Percentiles rank a stretch among this genome's conserved stretches.
Evolutionary conservation across 2,797 vertebrate species (phyloP).

Genomic region (Fistularia commersonii): DNA sequence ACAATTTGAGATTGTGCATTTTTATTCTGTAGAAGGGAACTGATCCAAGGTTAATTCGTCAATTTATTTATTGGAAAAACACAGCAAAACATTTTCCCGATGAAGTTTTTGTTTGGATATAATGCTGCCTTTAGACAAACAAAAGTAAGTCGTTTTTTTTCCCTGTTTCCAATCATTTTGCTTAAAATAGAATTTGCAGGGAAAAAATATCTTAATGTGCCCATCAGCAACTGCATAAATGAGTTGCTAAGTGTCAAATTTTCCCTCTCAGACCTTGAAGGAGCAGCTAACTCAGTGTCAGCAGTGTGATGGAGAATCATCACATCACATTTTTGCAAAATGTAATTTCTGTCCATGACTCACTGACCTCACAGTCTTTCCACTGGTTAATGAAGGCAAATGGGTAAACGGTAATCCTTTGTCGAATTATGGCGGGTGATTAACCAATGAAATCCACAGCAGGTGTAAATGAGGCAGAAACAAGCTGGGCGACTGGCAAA

Average conservation of each 20-base stretch:
- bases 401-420: slow-evolving; percentile 37
- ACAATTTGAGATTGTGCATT: too few species aligned
- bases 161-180: neutral
- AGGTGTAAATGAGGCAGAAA: slow-evolving; percentile 59
- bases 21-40: too few species aligned
- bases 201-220: too few species aligned
- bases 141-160: neutral
- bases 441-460: slow-evolving; percentile 32
- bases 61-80: too few species aligned
- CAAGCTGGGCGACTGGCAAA: slow-evolving; percentile 23
- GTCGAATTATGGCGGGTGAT: slow-evolving; percentile 21
- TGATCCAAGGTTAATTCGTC: too few species aligned
- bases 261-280: too few species aligned
- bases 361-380: slow-evolving; percentile 27
- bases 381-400: slow-evolving; percentile 4
- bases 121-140: too few species aligned
- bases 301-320: slow-evolving; percentile 3
- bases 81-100: too few species aligned
- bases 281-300: neutral
- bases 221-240: neutral
- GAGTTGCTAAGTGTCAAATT: too few species aligned
- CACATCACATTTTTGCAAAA: slow-evolving; percentile 16
- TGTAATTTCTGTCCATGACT: slow-evolving; percentile 10
- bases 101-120: too few species aligned
- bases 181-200: neutral